These are phyloP conservation scores for rabbit (Oryctolagus cuniculus) DNA, from an alignment of 2,113 vertebrate genomes.

Conservation along the genomic window DNA sequence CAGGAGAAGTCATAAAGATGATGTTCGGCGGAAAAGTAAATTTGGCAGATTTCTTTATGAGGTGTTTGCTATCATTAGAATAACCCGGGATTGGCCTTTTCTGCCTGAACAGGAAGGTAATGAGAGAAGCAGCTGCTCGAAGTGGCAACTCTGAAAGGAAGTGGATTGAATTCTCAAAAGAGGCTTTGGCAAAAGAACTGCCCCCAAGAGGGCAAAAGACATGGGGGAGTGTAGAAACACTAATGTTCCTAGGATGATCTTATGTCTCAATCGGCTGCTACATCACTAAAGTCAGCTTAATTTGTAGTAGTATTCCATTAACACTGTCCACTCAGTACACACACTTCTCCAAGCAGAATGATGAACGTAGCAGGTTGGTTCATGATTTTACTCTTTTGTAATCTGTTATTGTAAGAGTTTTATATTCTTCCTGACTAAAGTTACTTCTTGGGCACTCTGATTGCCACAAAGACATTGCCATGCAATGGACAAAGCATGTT, in stretches of 20 bases:
- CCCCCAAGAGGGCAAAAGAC: constrained; percentile 71
- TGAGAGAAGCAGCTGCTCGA: constrained; percentile 88
- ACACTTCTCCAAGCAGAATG: constrained; percentile 57
- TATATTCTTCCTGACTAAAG: constrained; percentile 83
- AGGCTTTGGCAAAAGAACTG: constrained; percentile 67
- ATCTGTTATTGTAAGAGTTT: constrained; percentile 81
- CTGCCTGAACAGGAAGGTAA: constrained; percentile 83
- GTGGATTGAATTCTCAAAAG: constrained; percentile 82
- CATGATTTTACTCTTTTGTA: constrained; percentile 76
- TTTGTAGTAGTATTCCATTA: constrained; percentile 17
- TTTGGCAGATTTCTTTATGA: constrained; percentile 87
- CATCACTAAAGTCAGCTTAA: constrained; percentile 50
- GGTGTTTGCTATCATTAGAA: constrained; percentile 89
- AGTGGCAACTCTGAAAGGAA: constrained; percentile 78
- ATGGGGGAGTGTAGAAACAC: constrained; percentile 44
- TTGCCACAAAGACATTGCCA: constrained; percentile 72
- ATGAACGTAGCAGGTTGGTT: constrained; percentile 84
- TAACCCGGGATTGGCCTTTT: constrained; percentile 86
- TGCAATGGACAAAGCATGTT: constrained; percentile 32
- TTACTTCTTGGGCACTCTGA: constrained; percentile 75
- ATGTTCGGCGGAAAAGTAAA: constrained; percentile 87
- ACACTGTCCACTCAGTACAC: constrained; percentile 62
- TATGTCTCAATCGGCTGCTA: constrained; percentile 46
- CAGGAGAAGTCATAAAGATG: constrained; percentile 81
- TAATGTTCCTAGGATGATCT: constrained; percentile 71